These are phyloP conservation scores for Microplitis demolitor DNA, from an alignment of 1,140 invertebrate genomes.

Conservation along the genomic window DNA sequence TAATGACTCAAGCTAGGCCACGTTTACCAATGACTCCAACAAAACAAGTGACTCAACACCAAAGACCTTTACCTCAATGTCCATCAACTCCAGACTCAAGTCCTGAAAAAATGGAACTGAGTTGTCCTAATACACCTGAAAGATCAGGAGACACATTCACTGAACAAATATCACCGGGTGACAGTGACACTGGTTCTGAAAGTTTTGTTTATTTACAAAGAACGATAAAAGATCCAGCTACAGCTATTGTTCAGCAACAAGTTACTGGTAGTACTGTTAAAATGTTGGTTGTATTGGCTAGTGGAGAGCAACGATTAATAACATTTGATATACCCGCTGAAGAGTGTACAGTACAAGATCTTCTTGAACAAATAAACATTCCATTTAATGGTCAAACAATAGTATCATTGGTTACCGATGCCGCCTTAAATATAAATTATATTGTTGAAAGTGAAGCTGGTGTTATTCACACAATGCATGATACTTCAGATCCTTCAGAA, in stretches of 20 bases:
- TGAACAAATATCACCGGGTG: not conserved
- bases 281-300: conserved; percentile 75
- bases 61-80: conserved; percentile 36
- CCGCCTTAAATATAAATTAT: conserved; percentile 74
- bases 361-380: conserved; percentile 71
- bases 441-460: conserved; percentile 65
- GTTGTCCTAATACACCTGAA: conserved; percentile 29
- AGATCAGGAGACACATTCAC: not conserved
- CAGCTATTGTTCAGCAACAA: conserved; percentile 52
- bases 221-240: conserved; percentile 47
- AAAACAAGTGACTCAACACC: conserved; percentile 41
- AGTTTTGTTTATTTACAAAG: conserved; percentile 50
- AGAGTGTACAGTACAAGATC: conserved; percentile 78
- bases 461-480: conserved; percentile 25
- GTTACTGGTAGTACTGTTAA: conserved; percentile 69
- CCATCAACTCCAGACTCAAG: conserved; percentile 15
- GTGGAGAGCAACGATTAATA: conserved; percentile 76
- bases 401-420: conserved; percentile 73
- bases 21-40: conserved; percentile 18
- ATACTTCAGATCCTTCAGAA: conserved; percentile 35
- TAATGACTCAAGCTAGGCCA: not conserved
- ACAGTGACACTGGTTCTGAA: conserved; percentile 24
- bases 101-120: conserved; percentile 17
- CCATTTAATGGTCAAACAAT: conserved; percentile 60
- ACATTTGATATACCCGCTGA: conserved; percentile 79